Percentiles rank a stretch among this genome's conserved stretches.
Conservation (phyloP, 2,797 vertebrate species). For the Cyprinodon diabolis region DNA sequence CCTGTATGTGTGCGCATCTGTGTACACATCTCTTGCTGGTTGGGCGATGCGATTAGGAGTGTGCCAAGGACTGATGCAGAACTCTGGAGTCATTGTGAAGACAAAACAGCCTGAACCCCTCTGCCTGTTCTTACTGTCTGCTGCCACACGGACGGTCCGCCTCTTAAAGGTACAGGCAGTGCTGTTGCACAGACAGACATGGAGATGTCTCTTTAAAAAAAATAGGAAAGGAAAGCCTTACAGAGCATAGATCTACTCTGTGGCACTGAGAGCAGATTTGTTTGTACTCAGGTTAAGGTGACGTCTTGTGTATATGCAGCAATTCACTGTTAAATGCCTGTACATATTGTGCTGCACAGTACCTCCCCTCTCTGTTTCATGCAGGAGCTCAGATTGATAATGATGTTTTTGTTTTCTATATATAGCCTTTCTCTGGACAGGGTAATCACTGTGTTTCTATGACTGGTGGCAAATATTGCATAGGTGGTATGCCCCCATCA, state of each 20-base stretch:
- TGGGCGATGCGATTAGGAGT: slow-evolving; percentile 37
- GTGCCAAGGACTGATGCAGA: slow-evolving; percentile 72
- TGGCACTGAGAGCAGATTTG: slow-evolving; percentile 37
- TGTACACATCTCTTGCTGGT: slow-evolving; percentile 32
- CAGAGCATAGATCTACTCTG: slow-evolving; percentile 38
- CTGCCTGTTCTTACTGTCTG: slow-evolving; percentile 75
- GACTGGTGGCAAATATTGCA: slow-evolving; percentile 44
- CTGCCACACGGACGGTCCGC: slow-evolving; percentile 74
- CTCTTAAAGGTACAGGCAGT: slow-evolving; percentile 82
- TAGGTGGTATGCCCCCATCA: slow-evolving; percentile 18
- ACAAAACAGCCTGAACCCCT: slow-evolving; percentile 77
- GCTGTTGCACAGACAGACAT: slow-evolving; percentile 45
- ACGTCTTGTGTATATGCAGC: slow-evolving; percentile 37
- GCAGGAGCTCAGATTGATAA: slow-evolving; percentile 71
- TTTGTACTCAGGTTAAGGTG: slow-evolving; percentile 24
- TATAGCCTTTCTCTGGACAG: slow-evolving; percentile 69
- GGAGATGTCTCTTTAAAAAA: slow-evolving; percentile 63
- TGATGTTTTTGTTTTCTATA: slow-evolving; percentile 80
- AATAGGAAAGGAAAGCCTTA: slow-evolving; percentile 20
- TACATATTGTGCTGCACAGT: slow-evolving; percentile 41
- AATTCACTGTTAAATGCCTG: slow-evolving; percentile 29
- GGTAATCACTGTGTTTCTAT: slow-evolving; percentile 53
- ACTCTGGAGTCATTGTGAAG: slow-evolving; percentile 83
- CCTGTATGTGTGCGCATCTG: slow-evolving; percentile 3
- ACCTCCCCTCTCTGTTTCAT: slow-evolving; percentile 60